Evolutionary conservation across 1,140 invertebrate species (phyloP).

Genomic region (Eurytemora carolleeae): DNA sequence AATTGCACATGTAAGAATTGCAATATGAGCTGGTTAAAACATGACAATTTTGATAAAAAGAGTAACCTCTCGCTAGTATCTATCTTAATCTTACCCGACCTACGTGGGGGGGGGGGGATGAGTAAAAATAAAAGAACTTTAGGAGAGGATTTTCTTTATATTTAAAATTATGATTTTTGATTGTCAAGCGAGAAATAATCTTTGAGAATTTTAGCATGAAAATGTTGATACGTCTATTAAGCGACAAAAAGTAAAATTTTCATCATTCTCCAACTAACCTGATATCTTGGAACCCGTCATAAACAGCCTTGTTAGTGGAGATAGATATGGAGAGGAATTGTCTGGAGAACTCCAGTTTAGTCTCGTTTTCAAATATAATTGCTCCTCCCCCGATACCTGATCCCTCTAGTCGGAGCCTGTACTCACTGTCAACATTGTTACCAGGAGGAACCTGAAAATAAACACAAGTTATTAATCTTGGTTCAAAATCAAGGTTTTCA

Average conservation of each 20-base stretch:
- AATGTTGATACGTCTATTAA: too few relatives aligned
- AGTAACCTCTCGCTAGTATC: too few relatives aligned
- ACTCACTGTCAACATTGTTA: constrained; percentile 21
- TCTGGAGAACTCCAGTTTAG: constrained; percentile 24
- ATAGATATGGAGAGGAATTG: constrained; percentile 30
- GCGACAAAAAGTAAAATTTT: too few relatives aligned
- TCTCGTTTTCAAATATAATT: constrained; percentile 26
- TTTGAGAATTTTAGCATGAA: too few relatives aligned
- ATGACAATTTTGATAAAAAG: too few relatives aligned
- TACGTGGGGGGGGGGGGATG: too few relatives aligned
- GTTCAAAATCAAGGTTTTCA: too few relatives aligned
- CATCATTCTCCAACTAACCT: background rate
- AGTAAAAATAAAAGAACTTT: constrained; percentile 10
- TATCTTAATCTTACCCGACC: too few relatives aligned
- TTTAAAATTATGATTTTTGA: background rate
- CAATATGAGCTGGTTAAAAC: too few relatives aligned
- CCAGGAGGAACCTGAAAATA: constrained; percentile 9
- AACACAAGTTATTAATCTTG: too few relatives aligned
- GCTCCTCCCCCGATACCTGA: constrained; percentile 24
- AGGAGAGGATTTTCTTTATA: constrained; percentile 8
- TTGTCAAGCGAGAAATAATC: too few relatives aligned
- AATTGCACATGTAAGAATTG: too few relatives aligned
- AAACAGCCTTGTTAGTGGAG: constrained; percentile 29
- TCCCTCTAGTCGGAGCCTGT: constrained; percentile 27
- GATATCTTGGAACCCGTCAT: constrained; percentile 24